A percentile compares a stretch with the other conserved stretches of the same genome.
Conservation (phyloP, 2,888 invertebrate species). For the Chaetoderma sp. region DNA sequence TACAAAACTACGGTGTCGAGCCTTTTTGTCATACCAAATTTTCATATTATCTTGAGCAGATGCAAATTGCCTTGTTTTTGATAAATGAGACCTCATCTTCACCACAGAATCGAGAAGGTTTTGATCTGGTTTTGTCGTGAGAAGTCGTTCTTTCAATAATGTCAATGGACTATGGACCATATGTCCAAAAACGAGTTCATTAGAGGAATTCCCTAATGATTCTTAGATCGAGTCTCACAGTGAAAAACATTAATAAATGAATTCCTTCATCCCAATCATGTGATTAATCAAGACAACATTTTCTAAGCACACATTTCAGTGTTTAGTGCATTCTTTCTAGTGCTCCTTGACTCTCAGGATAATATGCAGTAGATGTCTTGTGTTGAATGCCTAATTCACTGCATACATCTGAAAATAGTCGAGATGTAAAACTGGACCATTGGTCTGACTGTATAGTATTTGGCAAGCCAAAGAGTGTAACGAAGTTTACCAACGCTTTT, state of each 20-base stretch:
- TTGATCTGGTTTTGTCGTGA: no score
- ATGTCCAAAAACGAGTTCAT: constrained; percentile 9
- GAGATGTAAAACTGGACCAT: constrained; percentile 13
- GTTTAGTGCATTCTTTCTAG: background rate
- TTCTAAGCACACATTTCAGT: background rate
- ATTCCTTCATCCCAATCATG: constrained; percentile 5
- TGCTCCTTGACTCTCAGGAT: constrained; percentile 15
- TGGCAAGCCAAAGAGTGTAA: constrained; percentile 13
- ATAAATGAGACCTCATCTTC: no score
- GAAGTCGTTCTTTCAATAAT: background rate
- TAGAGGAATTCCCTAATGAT: background rate
- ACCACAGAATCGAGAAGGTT: no score
- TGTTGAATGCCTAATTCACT: constrained; percentile 16
- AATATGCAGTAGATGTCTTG: constrained; percentile 8
- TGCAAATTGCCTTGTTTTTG: no score
- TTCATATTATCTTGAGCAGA: no score
- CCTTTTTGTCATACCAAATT: no score
- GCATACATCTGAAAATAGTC: constrained; percentile 10
- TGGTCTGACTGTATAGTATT: constrained; percentile 17
- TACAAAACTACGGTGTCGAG: no score
- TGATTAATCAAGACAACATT: background rate
- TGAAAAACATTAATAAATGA: background rate
- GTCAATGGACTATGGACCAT: constrained; percentile 6
- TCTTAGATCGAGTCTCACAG: background rate
- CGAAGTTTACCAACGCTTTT: constrained; percentile 2